Conservation (phyloP, 2,797 vertebrate species). For the Florisuga fusca region DNA sequence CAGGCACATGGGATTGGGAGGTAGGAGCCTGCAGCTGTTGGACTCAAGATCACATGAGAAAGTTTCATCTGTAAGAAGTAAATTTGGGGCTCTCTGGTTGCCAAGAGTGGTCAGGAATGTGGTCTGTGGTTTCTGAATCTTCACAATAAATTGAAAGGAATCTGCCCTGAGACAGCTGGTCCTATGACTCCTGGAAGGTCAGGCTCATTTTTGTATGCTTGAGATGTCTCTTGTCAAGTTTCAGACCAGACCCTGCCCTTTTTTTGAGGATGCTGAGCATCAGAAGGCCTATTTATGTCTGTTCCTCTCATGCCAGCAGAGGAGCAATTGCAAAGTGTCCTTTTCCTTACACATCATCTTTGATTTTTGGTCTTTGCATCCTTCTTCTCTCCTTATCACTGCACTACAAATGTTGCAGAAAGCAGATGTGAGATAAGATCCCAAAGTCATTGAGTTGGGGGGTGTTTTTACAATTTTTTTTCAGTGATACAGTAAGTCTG, state of each 20-base stretch:
- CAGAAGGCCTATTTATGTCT: not conserved
- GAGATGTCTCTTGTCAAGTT: not conserved
- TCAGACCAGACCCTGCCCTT: not conserved
- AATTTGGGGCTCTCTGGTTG: not conserved
- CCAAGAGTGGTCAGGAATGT: slow-evolving; percentile 36
- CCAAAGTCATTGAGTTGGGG: not conserved
- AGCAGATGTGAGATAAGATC: slow-evolving; percentile 5
- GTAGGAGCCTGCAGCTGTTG: slow-evolving; percentile 18
- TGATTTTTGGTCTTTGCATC: not conserved
- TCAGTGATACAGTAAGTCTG: not conserved
- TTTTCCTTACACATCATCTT: not conserved
- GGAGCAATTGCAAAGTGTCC: not conserved
- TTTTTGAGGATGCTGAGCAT: not conserved
- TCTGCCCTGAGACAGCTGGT: slow-evolving; percentile 37
- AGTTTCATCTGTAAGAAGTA: not conserved
- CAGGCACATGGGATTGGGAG: not conserved
- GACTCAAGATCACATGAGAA: not conserved
- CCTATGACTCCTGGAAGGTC: not conserved
- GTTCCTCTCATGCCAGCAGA: not conserved
- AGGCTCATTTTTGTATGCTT: slow-evolving; percentile 7
- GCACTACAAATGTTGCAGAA: not conserved
- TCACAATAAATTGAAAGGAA: slow-evolving; percentile 32
- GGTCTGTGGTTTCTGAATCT: slow-evolving; percentile 49
- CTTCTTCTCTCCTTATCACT: not conserved
- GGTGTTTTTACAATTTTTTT: not conserved